Base-by-base conservation (phyloP, 37 sponge, comb jelly and placozoan genomes). In the Agelas oroides region DNA sequence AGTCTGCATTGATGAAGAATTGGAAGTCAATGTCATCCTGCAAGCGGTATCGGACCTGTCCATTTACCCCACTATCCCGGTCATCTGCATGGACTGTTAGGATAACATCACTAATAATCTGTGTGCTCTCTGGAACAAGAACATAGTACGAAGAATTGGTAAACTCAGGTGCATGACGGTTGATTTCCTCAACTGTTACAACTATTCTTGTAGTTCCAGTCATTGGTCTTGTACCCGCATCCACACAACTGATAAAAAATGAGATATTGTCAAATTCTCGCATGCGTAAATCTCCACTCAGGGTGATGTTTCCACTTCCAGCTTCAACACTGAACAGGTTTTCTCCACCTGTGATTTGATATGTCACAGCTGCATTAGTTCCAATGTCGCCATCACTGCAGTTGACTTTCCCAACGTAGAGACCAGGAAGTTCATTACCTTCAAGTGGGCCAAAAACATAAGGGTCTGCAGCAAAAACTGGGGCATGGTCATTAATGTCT, bases 401-500 rank as follows among this genome's bases (percentile, higher is more conserved):
- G 39, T n/a, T 60, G 16, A 94, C 91, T 15, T 28, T 74, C 0
- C 73, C 82, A 72, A 92, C 80, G 36, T 58, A 34, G 53, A 1
- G 38, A 5, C 76, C 81, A 25, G 69, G 20, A 19, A 5, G 23
- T 37, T 59, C 75, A 46, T 69, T 57, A 18, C 76, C 93, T 27
- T 83, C 41, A 1, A 89, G 70, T 39, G 65, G 68, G 14, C 69
- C 77, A 76, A 78, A 86, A 8, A n/a, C 30, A 66, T 91, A 86
- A 1, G 41, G 24, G 21, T 58, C 77, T 25, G 23, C 21, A 27
- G 40, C 35, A 84, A 85, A 89, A 12, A 30, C 20, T 31, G 93
- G 93, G 23, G 67, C 38, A 64, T 91, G 83, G 67, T 95, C 92
- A 78, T 95, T 95, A 52, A 86, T 72, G 58, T 95, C 89, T 3